Base-by-base conservation (phyloP, 37 sponge, comb jelly and placozoan species). In the Chondrilla cf. caribensis region DNA sequence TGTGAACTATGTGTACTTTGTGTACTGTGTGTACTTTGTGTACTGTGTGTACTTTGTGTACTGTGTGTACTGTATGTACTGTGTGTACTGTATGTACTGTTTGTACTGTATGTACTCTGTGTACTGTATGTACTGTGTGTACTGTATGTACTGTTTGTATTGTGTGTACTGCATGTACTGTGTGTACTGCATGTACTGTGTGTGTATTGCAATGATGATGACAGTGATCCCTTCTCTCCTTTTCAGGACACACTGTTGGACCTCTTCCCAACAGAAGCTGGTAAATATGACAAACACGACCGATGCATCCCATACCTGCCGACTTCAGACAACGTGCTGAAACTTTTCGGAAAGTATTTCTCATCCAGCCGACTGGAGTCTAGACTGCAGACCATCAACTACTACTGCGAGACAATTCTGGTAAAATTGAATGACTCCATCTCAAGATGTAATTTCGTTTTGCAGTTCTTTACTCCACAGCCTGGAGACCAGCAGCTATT, bases 401-500 rank as follows among this genome's bases (percentile, higher is more conserved):
- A 59, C 47, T 64, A 78, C 44, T 51, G 29, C 3, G 68, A 88
- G 88, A 25, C 40, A 0, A 29, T 88, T 25, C 65, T 84, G 22
- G 66, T 84, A 19, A 25, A 80, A n/a, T 29, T 89, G 65, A 76
- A 58, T 21, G 19, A 37, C 5, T 18, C 60, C 5, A 44, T 89
- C 4, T 81, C 89, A 29, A 75, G 86, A 36, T 77, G 76, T 29
- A 38, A 28, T 2, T 62, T 44, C 64, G 86, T 85, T 26, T 19
- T 58, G 7, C 58, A 85, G 54, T 89, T 89, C 84, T 89, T 89
- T 35, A 65, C 35, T 24, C 78, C 85, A 6, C 44, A 58, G 1
- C 83, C 80, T 15, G 83, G 82, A 81, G 89, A 89, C 73, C 71
- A 55, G 33, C 85, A 89, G 42, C 77, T 81, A 39, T 36, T 41